Conservation (phyloP, 2,797 vertebrate genomes). For the Channa striata region DNA sequence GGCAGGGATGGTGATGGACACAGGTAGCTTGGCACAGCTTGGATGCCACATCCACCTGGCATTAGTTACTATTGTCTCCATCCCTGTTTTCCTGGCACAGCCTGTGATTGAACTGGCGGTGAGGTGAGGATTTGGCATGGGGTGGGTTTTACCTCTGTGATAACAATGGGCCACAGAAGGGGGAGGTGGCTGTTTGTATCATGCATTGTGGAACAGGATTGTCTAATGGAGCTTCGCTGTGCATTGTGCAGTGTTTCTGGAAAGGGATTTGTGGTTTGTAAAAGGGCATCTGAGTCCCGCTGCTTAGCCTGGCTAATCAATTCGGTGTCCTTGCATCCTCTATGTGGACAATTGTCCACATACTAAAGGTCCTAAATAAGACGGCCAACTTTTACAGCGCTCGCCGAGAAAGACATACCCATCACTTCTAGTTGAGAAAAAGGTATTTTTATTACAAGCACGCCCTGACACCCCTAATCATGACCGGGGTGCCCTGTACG, state of each 20-base stretch:
- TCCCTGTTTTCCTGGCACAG: slow-evolving; percentile 65
- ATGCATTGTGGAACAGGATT: slow-evolving; percentile 66
- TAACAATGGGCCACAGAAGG: slow-evolving; percentile 69
- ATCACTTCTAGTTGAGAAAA: slow-evolving; percentile 47
- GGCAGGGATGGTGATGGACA: slow-evolving; percentile 65
- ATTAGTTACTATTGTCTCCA: slow-evolving; percentile 72
- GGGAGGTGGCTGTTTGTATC: slow-evolving; percentile 58
- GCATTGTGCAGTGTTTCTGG: slow-evolving; percentile 67
- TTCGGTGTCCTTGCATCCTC: slow-evolving; percentile 51
- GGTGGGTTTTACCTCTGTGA: slow-evolving; percentile 63
- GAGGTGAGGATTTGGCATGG: slow-evolving; percentile 73
- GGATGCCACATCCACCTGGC: slow-evolving; percentile 67
- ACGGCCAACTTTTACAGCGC: slow-evolving; percentile 39
- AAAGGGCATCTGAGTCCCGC: slow-evolving; percentile 66
- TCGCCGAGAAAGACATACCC: slow-evolving; percentile 34
- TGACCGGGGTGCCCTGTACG: slow-evolving; percentile 70
- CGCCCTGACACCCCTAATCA: slow-evolving; percentile 67
- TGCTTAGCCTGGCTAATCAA: slow-evolving; percentile 63
- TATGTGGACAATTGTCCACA: slow-evolving; percentile 45
- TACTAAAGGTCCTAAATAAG: slow-evolving; percentile 52
- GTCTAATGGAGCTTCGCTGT: slow-evolving; percentile 66
- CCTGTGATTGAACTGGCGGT: slow-evolving; percentile 72
- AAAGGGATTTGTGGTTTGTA: slow-evolving; percentile 68
- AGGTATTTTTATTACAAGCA: slow-evolving; percentile 70
- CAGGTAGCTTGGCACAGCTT: slow-evolving; percentile 67